Conservation (phyloP, 2,113 vertebrate species). For the Cranoglanis bouderius region DNA sequence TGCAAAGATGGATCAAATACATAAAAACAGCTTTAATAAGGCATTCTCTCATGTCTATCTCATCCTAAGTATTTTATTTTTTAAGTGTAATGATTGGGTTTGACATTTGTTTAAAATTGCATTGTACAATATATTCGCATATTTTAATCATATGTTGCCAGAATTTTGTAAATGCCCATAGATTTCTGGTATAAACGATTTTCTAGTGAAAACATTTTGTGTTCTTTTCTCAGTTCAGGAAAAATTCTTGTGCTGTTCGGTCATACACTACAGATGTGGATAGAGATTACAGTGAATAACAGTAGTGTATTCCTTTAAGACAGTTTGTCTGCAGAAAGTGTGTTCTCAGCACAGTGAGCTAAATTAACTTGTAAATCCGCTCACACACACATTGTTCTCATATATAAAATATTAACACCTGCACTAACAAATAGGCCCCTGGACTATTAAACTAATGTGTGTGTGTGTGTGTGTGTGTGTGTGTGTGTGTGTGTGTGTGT, state of each 20-base stretch:
- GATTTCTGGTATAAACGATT: neutral
- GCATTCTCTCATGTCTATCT: too few species aligned
- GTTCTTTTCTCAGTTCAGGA: neutral
- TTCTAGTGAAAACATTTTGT: neutral
- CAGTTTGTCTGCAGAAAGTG: neutral
- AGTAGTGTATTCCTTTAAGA: neutral
- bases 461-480: slow-evolving; percentile 38
- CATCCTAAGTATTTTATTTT: too few species aligned
- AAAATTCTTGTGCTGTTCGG: neutral
- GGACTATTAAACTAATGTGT: neutral
- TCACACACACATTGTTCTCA: neutral
- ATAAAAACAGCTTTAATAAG: too few species aligned
- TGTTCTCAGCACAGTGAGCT: neutral
- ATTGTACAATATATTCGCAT: neutral
- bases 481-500: slow-evolving; percentile 22
- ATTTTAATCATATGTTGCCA: neutral
- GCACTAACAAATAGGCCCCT: neutral
- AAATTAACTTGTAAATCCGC: neutral
- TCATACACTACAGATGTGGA: neutral
- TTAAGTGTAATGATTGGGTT: too few species aligned
- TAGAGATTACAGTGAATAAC: neutral
- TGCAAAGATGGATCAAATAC: too few species aligned
- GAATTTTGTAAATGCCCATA: neutral
- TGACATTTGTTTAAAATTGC: neutral
- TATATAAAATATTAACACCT: neutral